phyloP scores from a whole-genome alignment of 2,797 vertebrate species.

The Halcyon smyrnensis region DNA sequence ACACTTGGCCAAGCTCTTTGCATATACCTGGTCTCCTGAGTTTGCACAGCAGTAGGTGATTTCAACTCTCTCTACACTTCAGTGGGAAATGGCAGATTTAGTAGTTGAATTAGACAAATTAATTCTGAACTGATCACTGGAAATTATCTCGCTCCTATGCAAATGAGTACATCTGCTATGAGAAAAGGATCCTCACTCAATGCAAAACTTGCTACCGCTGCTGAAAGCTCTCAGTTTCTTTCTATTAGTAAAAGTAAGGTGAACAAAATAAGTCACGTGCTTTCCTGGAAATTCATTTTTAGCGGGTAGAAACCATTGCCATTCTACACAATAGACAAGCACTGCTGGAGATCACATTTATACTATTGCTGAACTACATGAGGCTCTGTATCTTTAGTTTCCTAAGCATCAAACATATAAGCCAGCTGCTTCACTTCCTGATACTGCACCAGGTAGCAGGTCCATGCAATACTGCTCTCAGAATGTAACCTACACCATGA shows the following conservation, averaged over 20 bases:
- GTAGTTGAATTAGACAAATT: not conserved
- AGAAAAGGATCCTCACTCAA: constrained; percentile 33
- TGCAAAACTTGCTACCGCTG: constrained; percentile 11
- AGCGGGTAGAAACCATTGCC: not conserved
- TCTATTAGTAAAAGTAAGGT: constrained; percentile 41
- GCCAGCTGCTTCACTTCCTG: not conserved
- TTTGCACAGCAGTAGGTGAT: not conserved
- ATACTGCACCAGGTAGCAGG: not conserved
- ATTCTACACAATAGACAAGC: not conserved
- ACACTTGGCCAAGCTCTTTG: not conserved
- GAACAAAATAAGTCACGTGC: constrained; percentile 30
- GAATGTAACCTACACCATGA: not conserved
- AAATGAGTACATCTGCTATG: constrained; percentile 28
- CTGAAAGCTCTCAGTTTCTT: constrained; percentile 41
- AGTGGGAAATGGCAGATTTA: not conserved
- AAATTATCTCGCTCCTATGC: constrained; percentile 35
- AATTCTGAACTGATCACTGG: not conserved
- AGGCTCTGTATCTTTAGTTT: not conserved
- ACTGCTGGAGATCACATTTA: not conserved
- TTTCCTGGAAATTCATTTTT: constrained; percentile 58
- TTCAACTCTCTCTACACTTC: not conserved
- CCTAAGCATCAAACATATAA: not conserved
- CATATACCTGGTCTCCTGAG: not conserved
- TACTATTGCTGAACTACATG: not conserved
- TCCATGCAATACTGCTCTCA: not conserved